Evolutionary conservation across 2,888 invertebrate species (phyloP).

Genomic region (Spisula subtruncata): DNA sequence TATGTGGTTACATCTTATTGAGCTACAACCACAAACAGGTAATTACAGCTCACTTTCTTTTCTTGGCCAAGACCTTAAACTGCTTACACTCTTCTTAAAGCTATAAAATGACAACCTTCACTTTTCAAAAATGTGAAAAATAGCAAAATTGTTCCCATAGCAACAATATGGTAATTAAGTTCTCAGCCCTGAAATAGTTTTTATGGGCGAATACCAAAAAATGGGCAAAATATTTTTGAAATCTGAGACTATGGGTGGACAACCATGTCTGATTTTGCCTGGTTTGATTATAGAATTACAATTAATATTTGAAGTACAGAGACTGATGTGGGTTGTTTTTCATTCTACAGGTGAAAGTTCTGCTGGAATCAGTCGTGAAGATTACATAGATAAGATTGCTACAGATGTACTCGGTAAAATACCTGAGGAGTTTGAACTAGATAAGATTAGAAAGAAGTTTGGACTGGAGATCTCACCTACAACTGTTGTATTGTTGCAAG

Average conservation of each 20-base stretch:
- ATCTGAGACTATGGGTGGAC: no score
- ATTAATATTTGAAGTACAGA: not conserved
- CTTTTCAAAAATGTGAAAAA: no score
- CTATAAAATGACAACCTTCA: no score
- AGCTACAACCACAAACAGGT: conserved; percentile 97
- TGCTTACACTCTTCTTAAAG: no score
- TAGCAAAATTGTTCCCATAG: no score
- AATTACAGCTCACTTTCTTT: conserved; percentile 81
- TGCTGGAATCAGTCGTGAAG: conserved; percentile 94
- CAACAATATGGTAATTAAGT: no score
- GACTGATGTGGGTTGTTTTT: no score
- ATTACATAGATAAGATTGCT: conserved; percentile 94
- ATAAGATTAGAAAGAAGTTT: conserved; percentile 93
- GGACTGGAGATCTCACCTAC: conserved; percentile 94
- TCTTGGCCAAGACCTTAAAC: no score
- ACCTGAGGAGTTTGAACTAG: conserved; percentile 93
- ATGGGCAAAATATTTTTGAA: not conserved
- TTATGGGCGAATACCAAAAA: not conserved
- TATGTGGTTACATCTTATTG: conserved; percentile 95
- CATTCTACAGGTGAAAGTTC: conserved; percentile 90
- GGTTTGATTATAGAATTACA: not conserved
- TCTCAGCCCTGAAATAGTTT: not conserved
- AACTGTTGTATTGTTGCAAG: conserved; percentile 94
- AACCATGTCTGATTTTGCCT: no score
- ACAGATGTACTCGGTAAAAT: conserved; percentile 93